These are phyloP conservation scores for Clarias pachynema DNA, from an alignment of 2,797 vertebrate species.

Conservation along the genomic window DNA sequence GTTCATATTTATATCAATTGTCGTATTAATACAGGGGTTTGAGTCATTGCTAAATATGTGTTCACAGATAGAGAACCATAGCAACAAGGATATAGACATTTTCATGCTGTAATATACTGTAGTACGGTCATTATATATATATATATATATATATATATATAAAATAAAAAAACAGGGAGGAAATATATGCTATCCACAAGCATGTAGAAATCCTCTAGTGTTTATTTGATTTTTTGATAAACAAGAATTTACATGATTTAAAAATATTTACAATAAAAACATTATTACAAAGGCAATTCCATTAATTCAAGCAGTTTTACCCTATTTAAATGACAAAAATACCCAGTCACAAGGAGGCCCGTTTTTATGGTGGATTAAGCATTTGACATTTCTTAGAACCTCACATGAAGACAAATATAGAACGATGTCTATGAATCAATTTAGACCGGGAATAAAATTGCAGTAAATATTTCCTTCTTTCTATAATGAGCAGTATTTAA, in stretches of 20 bases:
- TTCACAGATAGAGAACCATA: not conserved
- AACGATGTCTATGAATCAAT: conserved; percentile 14
- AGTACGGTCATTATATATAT: not conserved
- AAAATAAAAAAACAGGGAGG: too few relatives aligned
- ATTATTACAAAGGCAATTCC: not conserved
- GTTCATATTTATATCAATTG: not conserved
- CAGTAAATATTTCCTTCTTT: conserved; percentile 63
- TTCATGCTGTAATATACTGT: not conserved
- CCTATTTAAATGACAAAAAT: not conserved
- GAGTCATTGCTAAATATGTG: not conserved
- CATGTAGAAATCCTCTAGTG: not conserved
- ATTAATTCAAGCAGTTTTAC: not conserved
- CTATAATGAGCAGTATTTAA: conserved; percentile 74
- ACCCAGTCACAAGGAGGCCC: not conserved
- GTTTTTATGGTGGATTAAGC: not conserved
- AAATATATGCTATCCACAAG: not conserved
- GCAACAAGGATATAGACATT: not conserved
- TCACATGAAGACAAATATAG: conserved; percentile 1
- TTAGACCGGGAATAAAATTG: conserved; percentile 31
- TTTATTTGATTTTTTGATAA: not conserved
- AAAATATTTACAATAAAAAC: too few relatives aligned
- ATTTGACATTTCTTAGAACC: not conserved
- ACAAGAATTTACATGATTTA: not conserved
- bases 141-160: too few relatives aligned
- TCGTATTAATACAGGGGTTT: not conserved